Base-by-base conservation (phyloP, 2,113 vertebrate species). In the Hippocampus comes region DNA sequence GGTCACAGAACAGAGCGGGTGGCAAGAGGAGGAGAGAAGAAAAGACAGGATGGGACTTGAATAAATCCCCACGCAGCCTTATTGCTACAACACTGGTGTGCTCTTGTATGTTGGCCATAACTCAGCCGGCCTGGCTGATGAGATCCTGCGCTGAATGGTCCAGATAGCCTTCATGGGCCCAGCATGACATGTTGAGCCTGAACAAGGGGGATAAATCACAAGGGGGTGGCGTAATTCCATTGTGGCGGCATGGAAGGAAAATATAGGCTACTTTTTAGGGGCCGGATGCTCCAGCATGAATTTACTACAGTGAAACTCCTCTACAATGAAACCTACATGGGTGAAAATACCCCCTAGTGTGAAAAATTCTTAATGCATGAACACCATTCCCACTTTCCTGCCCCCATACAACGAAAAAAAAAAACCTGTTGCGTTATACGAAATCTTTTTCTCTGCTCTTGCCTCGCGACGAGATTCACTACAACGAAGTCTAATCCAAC, bases 121-220 rank as follows among this genome's bases (percentile, higher is more conserved):
- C 69, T 91, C 91, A 91, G 79, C 56, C 78, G 71, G 78, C 68
- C 48, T 85, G 74, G 87, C 84, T 89, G 89, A 91, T 90, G 87
- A 89, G 83, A 84, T 79, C 79, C 80, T 73, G 80, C 78, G 80
- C 82, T 85, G 89, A 90, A 91, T 85, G 83, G 86, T 75, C 68
- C 82, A 55, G 83, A 86, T 90, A 91, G 89, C 90, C 90, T 91
- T 91, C 87, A 84, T 53, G 43, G 70, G 70, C 64, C 67, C 78
- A 63, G 79, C 77, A 70, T 78, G 84, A 76, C 83, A 73, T 41
- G 70, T 71, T 17, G 68, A 42, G 65, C 74, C 67, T 65, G 48
- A 73, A 60, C 74, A 56, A 72, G 74, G 4, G 17, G 73, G 65
- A 88, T 89, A 85, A 82, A 87, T 91, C 84, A 89, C 75, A 4